These are phyloP conservation scores for Herminia tarsipennalis DNA, from an alignment of 2,888 invertebrate species.

Conservation along the genomic window DNA sequence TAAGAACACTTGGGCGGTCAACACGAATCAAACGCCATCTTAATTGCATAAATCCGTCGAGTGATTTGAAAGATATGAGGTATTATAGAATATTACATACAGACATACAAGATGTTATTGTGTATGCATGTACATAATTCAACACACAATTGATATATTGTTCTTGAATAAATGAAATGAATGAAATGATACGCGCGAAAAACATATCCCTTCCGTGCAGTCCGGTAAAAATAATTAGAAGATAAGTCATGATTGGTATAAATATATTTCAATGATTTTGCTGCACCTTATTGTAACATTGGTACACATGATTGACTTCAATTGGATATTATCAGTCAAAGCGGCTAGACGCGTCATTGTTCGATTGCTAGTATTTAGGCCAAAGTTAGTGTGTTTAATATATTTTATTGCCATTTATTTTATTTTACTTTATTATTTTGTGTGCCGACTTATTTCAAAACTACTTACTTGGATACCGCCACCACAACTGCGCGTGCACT, in stretches of 20 bases:
- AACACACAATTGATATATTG: too few species aligned
- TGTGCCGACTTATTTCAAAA: not conserved
- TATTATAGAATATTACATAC: too few species aligned
- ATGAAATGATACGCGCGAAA: too few species aligned
- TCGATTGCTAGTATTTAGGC: conserved; percentile 32
- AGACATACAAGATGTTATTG: too few species aligned
- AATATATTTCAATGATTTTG: not conserved
- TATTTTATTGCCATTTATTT: not conserved
- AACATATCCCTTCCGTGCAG: too few species aligned
- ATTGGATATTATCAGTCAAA: conserved; percentile 39
- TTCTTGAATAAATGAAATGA: too few species aligned
- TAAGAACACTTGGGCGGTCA: too few species aligned
- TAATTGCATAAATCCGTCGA: too few species aligned
- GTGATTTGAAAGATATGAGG: too few species aligned
- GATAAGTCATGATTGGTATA: not conserved
- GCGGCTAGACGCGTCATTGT: conserved; percentile 36
- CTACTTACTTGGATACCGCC: conserved; percentile 89
- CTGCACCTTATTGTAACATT: conserved; percentile 21
- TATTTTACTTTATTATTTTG: conserved; percentile 2
- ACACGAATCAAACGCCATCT: too few species aligned
- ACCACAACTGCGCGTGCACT: conserved; percentile 93
- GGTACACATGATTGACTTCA: conserved; percentile 41
- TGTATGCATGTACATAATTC: too few species aligned
- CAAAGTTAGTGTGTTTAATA: conserved; percentile 34
- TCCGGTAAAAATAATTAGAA: too few species aligned